These are phyloP conservation scores for Lepisosteus oculatus DNA, from an alignment of 2,113 vertebrate species.

Conservation along the genomic window DNA sequence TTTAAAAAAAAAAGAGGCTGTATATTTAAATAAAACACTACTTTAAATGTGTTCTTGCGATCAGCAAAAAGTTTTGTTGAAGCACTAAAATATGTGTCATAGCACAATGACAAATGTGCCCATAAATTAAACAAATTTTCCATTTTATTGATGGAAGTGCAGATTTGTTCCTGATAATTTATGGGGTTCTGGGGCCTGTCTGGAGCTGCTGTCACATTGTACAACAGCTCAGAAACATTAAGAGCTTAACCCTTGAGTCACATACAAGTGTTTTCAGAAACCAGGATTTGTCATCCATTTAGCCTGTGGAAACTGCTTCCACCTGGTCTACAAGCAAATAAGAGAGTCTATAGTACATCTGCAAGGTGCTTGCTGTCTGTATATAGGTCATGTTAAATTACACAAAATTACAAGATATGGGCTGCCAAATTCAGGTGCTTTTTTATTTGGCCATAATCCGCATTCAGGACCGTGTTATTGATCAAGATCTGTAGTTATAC, in stretches of 20 bases:
- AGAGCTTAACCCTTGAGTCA: background rate
- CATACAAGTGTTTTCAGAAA: too few species aligned
- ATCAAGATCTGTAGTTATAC: too few species aligned
- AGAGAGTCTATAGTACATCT: too few species aligned
- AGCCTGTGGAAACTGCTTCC: too few species aligned
- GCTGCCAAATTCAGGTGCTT: too few species aligned
- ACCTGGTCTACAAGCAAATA: too few species aligned
- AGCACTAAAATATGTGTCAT: conserved; percentile 15
- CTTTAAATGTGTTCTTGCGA: conserved; percentile 2
- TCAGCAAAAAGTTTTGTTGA: conserved; percentile 2
- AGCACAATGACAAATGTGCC: conserved; percentile 15
- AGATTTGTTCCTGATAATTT: conserved; percentile 13
- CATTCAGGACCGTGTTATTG: too few species aligned
- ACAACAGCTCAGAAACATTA: background rate
- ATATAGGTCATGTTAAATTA: too few species aligned
- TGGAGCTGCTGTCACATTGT: conserved; percentile 5
- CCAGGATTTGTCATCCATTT: too few species aligned
- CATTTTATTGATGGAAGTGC: conserved; percentile 9
- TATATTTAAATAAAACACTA: background rate
- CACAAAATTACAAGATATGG: too few species aligned
- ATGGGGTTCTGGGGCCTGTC: conserved; percentile 12
- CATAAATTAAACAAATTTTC: conserved; percentile 12
- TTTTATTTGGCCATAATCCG: too few species aligned
- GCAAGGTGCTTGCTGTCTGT: too few species aligned
- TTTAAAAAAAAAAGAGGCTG: background rate